Conservation (phyloP, 2,888 invertebrate genomes). For the Melinaea menophilus region DNA sequence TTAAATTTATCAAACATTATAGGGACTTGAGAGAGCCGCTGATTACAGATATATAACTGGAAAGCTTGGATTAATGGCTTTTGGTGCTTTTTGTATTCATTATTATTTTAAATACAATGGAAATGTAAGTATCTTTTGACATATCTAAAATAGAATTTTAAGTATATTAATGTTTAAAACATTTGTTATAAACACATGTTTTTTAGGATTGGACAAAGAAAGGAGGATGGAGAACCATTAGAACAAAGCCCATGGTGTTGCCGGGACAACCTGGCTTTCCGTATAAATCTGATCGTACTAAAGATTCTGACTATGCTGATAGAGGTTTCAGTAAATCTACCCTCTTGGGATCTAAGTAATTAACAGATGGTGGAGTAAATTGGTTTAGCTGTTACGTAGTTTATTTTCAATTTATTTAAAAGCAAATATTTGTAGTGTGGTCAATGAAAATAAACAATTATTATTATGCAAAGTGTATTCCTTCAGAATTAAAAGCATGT, state of each 20-base stretch:
- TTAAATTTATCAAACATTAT: conserved; percentile 35
- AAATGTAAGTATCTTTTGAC: conserved; percentile 78
- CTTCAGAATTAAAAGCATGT: conserved; percentile 92
- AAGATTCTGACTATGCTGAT: conserved; percentile 82
- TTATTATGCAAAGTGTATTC: conserved; percentile 91
- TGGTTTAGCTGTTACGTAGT: conserved; percentile 13
- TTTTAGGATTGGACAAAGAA: conserved; percentile 86
- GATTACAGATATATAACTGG: conserved; percentile 80
- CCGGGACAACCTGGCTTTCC: conserved; percentile 87
- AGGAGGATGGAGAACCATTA: conserved; percentile 83
- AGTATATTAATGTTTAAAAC: not conserved
- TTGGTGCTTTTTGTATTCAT: conserved; percentile 72
- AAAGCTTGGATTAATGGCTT: conserved; percentile 74
- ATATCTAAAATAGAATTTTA: not conserved
- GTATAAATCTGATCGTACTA: conserved; percentile 72
- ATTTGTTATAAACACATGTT: conserved; percentile 5
- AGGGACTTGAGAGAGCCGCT: conserved; percentile 80
- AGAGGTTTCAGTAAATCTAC: conserved; percentile 84
- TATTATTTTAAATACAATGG: conserved; percentile 91
- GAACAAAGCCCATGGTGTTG: conserved; percentile 74
- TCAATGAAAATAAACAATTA: conserved; percentile 24
- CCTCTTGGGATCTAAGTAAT: conserved; percentile 41
- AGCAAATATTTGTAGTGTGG: conserved; percentile 9
- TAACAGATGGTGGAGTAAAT: conserved; percentile 4
- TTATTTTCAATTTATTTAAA: conserved; percentile 13